Evolutionary conservation across 2,113 vertebrate species (phyloP).

Genomic region (Ptychochromis oligacanthus): DNA sequence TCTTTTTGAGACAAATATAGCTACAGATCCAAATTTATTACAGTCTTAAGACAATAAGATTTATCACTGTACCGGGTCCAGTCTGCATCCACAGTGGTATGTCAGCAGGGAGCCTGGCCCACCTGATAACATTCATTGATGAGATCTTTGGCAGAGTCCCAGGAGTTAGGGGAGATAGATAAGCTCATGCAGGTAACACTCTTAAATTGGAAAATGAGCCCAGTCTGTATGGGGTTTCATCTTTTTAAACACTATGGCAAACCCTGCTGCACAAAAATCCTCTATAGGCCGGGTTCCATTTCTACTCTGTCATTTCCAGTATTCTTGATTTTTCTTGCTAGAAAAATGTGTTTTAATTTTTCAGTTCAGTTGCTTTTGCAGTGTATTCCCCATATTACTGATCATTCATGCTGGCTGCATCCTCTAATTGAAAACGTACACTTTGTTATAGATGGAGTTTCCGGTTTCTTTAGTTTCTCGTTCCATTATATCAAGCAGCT

Average conservation of each 20-base stretch:
- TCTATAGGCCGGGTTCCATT: background rate
- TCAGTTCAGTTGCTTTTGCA: background rate
- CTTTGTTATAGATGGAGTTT: background rate
- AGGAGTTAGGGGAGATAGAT: slow-evolving; percentile 12
- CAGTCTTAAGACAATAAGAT: background rate
- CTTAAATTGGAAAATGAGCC: slow-evolving; percentile 29
- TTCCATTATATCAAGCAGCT: background rate
- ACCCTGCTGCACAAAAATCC: background rate
- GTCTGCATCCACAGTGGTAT: background rate
- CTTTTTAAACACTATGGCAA: background rate
- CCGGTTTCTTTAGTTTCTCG: background rate
- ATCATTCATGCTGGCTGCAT: background rate
- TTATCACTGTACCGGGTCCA: background rate
- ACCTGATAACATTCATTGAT: slow-evolving; percentile 35
- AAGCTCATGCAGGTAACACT: slow-evolving; percentile 4
- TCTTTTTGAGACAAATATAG: background rate
- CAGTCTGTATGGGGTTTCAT: background rate
- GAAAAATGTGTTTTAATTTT: background rate
- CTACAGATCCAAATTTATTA: too few species aligned
- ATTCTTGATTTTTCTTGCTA: background rate
- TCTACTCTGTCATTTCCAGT: background rate
- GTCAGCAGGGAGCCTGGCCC: background rate
- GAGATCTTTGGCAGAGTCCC: slow-evolving; percentile 10
- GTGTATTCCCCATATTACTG: background rate
- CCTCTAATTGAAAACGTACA: background rate